Base-by-base conservation (phyloP, 2,113 vertebrate species). In the Vidua chalybeata region DNA sequence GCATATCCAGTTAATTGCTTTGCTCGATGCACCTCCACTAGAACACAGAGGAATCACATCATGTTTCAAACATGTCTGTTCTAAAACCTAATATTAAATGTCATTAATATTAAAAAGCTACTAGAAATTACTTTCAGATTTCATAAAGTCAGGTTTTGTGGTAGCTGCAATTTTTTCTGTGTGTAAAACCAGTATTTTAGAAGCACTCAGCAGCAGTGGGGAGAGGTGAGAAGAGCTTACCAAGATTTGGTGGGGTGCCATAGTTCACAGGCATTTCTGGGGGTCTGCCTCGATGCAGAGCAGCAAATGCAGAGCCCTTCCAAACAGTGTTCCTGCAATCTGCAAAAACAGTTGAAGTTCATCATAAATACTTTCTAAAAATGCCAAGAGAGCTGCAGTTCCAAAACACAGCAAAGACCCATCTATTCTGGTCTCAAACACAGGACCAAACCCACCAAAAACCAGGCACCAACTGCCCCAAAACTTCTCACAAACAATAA, bases 281-380 rank as follows among this genome's bases (percentile, higher is more conserved):
- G 93, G 99, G 99, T 97, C 99, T 98, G 96, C 99, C 99, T 98
- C 99, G 98, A 46, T 99, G 99, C 94, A 99, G 99, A 95, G 99
- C 98, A 97, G 99, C 99, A 98, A 99, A 99, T 80, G 98, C 98
- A 94, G 99, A 99, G 96, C 98, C 97, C 97, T 98, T 99, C 98
- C 98, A 99, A 85, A 98, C 97, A 83, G 98, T 97, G 91, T 87
- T 98, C 95, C 98, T 98, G 96, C 98, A 99, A 96, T 99, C 99
- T 99, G 95, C 96, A 94, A 97, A 97, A 96, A 22, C 90, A 96
- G 67, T 79, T 83, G 73, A 82, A 92, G 37, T 75, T 96, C 52
- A 7, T 92, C 56, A 1, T 37, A 78, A 96, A 22, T 16, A 43
- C 17, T 33, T 5, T 8, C 9, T 63, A 73, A 61, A 75, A 91